Conservation (phyloP, 2,113 vertebrate genomes). For the Calidris pygmaea region DNA sequence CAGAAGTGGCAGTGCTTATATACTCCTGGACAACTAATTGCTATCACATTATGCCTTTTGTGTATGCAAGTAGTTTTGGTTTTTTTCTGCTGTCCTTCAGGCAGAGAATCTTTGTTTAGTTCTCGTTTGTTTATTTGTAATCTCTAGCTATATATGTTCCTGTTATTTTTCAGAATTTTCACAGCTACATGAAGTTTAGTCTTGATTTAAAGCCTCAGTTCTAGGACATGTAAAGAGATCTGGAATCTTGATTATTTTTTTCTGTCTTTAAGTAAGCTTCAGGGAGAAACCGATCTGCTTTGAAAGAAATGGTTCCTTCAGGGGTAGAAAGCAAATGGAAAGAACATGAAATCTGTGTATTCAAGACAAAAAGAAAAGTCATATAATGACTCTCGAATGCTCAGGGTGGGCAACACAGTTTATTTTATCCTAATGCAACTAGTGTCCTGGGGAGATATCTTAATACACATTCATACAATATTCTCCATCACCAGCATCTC, state of each 20-base stretch:
- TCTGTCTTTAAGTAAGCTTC: neutral
- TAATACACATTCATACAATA: neutral
- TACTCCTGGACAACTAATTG: neutral
- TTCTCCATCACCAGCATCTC: neutral
- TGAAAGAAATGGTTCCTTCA: neutral
- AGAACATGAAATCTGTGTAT: neutral
- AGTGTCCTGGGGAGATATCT: neutral
- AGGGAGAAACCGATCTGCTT: neutral
- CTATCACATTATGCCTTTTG: neutral
- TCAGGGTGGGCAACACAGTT: neutral
- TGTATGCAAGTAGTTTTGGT: neutral
- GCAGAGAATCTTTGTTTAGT: neutral
- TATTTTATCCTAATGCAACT: neutral
- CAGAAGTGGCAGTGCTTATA: neutral
- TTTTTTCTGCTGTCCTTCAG: neutral
- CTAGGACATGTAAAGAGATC: too few relatives aligned
- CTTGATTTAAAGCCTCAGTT: neutral
- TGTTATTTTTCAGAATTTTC: neutral
- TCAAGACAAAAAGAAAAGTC: neutral
- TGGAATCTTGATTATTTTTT: neutral
- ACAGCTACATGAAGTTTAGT: neutral
- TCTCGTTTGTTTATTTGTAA: neutral
- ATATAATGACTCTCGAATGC: neutral
- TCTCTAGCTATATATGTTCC: fast-evolving
- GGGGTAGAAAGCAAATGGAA: neutral